Conservation (phyloP, 1,140 invertebrate genomes). For the Hormaphis cornu region DNA sequence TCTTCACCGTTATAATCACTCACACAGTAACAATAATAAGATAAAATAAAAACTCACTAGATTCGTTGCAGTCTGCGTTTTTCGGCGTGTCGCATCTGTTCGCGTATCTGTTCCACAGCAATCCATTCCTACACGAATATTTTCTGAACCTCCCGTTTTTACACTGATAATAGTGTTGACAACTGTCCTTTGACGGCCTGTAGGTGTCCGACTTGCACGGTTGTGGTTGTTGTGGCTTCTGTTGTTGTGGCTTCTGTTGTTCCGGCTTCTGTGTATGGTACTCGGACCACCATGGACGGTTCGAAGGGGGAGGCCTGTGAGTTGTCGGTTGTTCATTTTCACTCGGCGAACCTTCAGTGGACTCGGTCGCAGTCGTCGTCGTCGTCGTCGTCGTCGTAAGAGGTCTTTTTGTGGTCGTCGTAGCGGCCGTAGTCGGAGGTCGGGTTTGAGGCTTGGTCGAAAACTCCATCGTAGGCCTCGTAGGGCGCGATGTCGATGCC, state of each 20-base stretch:
- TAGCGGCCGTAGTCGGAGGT: constrained; percentile 38
- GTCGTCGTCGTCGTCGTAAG: constrained; percentile 33
- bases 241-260: constrained; percentile 33
- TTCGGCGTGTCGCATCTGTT: constrained; percentile 71
- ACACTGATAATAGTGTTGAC: constrained; percentile 66
- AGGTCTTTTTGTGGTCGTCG: constrained; percentile 35
- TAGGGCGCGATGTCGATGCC: constrained; percentile 40
- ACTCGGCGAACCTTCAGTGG: constrained; percentile 42
- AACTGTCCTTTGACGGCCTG: constrained; percentile 55
- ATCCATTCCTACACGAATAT: constrained; percentile 61
- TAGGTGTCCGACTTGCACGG: constrained; percentile 57
- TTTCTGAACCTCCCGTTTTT: constrained; percentile 55
- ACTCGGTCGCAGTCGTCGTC: constrained; percentile 33
- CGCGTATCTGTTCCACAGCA: constrained; percentile 64
- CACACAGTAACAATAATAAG: too few species aligned
- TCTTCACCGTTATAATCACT: too few species aligned
- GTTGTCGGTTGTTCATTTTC: constrained; percentile 37
- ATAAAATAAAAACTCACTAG: neutral
- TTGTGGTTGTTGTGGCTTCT: constrained; percentile 30
- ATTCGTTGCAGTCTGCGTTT: constrained; percentile 51
- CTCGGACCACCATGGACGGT: constrained; percentile 34
- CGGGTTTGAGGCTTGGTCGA: constrained; percentile 33
- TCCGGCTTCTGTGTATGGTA: constrained; percentile 37
- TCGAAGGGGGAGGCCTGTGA: constrained; percentile 38
- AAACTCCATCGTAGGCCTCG: constrained; percentile 38